Evolutionary conservation across 2,113 vertebrate species (phyloP), one percentile per base, ranked within the genome.

Genomic region (Tapirus terrestris): DNA sequence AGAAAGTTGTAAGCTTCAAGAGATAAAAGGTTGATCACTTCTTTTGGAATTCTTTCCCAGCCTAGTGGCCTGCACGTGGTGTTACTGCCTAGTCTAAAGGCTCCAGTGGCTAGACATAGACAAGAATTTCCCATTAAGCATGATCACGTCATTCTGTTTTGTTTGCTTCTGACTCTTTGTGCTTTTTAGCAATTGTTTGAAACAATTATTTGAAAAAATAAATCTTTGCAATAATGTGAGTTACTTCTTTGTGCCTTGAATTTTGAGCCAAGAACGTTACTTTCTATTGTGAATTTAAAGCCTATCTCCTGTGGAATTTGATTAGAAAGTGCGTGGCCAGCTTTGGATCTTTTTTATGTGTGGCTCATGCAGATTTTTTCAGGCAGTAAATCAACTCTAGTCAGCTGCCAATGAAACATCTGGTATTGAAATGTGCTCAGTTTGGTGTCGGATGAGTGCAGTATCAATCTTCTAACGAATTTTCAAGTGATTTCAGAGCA

Each of bases 221-320:
- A 79, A 45, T 45, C 2, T 93, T 88, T 96, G 29, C 67, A 25
- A 65, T 85, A 61, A 43, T 23, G 45, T 68, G n/a, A 85, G 36
- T 51, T 84, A 51, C 61, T 51, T 93, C 33, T 89, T 89, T 89
- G 48, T 94, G 76, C 88, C 53, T 96, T 94, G 61, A 94, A 82
- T 58, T 91, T 83, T 91, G 60, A 95, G 23, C 81, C 56, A 23
- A 67, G 53, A 90, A 58, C 10, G 48, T 53, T 75, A 21, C 25
- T 94, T 51, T 90, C 33, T 89, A 45, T 89, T 65, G 23, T 92
- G 73, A 84, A 72, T 33, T 53, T 96, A 63, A 90, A 85, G 53
- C 6, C 92, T n/a, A 16, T 86, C 29, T 91, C 33, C 45, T 29
- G 6, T 87, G 58, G 43, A 45, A 75, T 92, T 82, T 89, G 8